phyloP scores from a whole-genome alignment of 2,113 vertebrate species.

The Erpornis zantholeuca region DNA sequence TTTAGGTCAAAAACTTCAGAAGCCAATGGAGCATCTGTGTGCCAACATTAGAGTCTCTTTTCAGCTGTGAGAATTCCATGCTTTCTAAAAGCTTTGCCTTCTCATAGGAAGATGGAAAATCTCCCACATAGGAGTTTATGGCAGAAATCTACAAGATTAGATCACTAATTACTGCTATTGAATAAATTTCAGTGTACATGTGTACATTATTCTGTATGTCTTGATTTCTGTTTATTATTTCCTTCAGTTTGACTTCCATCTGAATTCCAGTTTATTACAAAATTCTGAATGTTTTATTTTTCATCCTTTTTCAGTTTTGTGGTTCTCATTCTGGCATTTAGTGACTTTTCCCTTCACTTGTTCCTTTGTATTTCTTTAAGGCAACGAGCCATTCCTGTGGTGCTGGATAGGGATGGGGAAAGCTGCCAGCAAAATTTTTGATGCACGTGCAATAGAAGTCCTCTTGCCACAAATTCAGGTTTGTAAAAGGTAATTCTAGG shows the following conservation, averaged over 20 bases:
- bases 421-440: background rate
- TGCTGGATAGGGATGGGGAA: background rate
- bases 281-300: background rate
- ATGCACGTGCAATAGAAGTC: background rate
- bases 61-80: background rate
- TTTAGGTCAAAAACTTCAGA: constrained; percentile 36
- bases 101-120: constrained; percentile 29
- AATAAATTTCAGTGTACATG: background rate
- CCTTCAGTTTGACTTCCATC: background rate
- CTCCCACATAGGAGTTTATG: background rate
- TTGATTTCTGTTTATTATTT: background rate
- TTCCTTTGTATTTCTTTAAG: background rate
- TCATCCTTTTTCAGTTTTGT: background rate
- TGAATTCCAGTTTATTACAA: background rate
- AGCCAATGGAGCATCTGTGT: background rate
- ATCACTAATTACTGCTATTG: constrained; percentile 8
- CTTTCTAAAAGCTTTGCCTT: constrained; percentile 28
- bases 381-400: background rate
- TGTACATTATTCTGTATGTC: background rate
- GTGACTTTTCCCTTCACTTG: background rate
- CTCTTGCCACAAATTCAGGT: background rate
- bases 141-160: constrained; percentile 1
- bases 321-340: background rate
- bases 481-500: background rate
- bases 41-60: constrained; percentile 12